These are phyloP conservation scores for Phrynocephalus versicolor DNA, from an alignment of 2,113 vertebrate genomes.

Conservation along the genomic window DNA sequence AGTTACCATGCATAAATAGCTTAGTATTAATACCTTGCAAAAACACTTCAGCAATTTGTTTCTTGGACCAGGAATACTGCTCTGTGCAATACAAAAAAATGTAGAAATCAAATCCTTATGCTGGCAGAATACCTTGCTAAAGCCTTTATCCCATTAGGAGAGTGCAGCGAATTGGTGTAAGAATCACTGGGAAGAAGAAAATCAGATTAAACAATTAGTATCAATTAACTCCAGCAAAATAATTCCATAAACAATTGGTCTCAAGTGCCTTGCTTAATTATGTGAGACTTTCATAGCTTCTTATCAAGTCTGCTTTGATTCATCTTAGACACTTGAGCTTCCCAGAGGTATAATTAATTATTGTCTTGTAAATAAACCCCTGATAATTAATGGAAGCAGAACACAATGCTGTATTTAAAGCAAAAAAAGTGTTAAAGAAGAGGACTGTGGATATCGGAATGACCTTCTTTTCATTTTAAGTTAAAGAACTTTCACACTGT, in stretches of 20 bases:
- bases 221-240: slow-evolving; percentile 99
- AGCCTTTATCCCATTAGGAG: slow-evolving; percentile 57
- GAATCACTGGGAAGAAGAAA: slow-evolving; percentile 84
- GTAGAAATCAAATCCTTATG: slow-evolving; percentile 24
- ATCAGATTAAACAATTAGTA: slow-evolving; percentile 99
- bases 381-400: slow-evolving; percentile 82
- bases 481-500: slow-evolving; percentile 26
- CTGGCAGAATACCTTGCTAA: slow-evolving; percentile 50
- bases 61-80: not conserved
- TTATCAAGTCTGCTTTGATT: slow-evolving; percentile 96
- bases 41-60: slow-evolving; percentile 11
- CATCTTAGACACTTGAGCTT: slow-evolving; percentile 91
- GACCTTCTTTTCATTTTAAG: slow-evolving; percentile 40
- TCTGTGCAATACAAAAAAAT: not conserved
- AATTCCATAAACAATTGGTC: slow-evolving; percentile 99
- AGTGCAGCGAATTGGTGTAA: slow-evolving; percentile 70
- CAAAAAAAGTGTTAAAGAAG: slow-evolving; percentile 44
- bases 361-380: slow-evolving; percentile 92
- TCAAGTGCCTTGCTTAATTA: slow-evolving; percentile 99
- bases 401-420: slow-evolving; percentile 76
- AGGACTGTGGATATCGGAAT: slow-evolving; percentile 46
- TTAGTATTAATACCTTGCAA: slow-evolving; percentile 31
- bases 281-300: slow-evolving; percentile 91
- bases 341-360: slow-evolving; percentile 99
- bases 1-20: slow-evolving; percentile 18